Evolutionary conservation across 2,888 invertebrate species (phyloP), one percentile per base, ranked within the genome.

Genomic region (Automeris io): DNA sequence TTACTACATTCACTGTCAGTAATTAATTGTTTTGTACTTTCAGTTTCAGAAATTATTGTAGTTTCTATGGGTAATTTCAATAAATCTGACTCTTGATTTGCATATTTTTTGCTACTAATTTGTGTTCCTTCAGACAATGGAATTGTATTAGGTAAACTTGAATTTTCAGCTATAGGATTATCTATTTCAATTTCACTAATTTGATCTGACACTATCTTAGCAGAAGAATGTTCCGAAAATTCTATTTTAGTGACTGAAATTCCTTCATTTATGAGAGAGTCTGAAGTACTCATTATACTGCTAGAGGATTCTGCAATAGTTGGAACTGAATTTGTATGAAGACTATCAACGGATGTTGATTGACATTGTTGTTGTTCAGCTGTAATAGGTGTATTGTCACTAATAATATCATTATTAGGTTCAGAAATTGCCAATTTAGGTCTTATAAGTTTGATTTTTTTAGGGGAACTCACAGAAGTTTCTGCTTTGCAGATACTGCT

Each of bases 401-500:
- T 42, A 40, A 51, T 49, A 61, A 43, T 51, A 33, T 61, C 64
- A 57, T 47, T 68, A 55, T 53, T 61, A 52, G 57, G 61, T 49
- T 52, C 48, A 49, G 63, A 61, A 44, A 72, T 54, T 49, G 52
- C 54, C 54, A 55, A 40, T 75, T 78, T 83, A 68, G 79, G 80
- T 66, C 85, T 79, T 62, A 79, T 70, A 52, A 86, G 75, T 64
- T 79, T 86, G 59, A 86, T 82, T 76, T 77, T 86, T 64, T 78
- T 85, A 58, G 69, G 61, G 56, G 82, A 68, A 74, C 70, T 73
- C 47, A 71, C 58, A 40, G 83, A 81, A 39, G 81, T 78, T 70
- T 86, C 86, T 70, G 85, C 82, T 80, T 81, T 78, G 75, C 83
- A 82, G 71, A 83, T 68, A 76, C 74, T 83, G 61, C 79, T 66